These are phyloP conservation scores for Biston betularia DNA, from an alignment of 2,888 invertebrate species.

Conservation along the genomic window DNA sequence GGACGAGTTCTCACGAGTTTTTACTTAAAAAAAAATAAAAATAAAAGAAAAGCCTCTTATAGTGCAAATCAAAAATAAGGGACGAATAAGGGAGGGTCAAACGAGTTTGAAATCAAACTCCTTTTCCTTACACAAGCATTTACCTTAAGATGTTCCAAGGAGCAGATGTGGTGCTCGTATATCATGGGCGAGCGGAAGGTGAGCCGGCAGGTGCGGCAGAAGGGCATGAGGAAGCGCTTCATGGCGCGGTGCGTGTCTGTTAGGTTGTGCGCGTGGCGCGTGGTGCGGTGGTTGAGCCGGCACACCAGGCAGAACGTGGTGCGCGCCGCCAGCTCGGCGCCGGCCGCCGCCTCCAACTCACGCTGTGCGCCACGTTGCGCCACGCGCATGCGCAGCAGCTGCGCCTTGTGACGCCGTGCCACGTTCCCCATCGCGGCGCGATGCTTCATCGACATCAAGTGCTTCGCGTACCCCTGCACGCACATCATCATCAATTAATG, in stretches of 20 bases:
- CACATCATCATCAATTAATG: neutral
- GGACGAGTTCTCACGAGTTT: too few species aligned
- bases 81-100: too few species aligned
- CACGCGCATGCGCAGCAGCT: slow-evolving; percentile 91
- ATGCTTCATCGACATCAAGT: slow-evolving; percentile 90
- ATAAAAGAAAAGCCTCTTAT: too few species aligned
- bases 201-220: slow-evolving; percentile 91
- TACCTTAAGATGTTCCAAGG: slow-evolving; percentile 93
- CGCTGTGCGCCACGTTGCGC: slow-evolving; percentile 93
- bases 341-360: slow-evolving; percentile 90
- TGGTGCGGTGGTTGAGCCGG: slow-evolving; percentile 91
- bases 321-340: slow-evolving; percentile 86
- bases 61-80: too few species aligned
- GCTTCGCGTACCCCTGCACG: slow-evolving; percentile 89
- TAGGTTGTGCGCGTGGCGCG: slow-evolving; percentile 91
- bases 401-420: slow-evolving; percentile 90
- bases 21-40: too few species aligned
- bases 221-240: slow-evolving; percentile 94
- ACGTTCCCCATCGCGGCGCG: slow-evolving; percentile 90
- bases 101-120: too few species aligned
- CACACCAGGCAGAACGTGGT: slow-evolving; percentile 91
- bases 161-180: slow-evolving; percentile 93
- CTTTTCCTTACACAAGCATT: neutral
- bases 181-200: slow-evolving; percentile 94
- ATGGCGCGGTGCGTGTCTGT: slow-evolving; percentile 94